Percentiles rank a stretch among this genome's conserved stretches.
These are phyloP conservation scores for Microctonus aethiopoides DNA, from an alignment of 2,888 invertebrate species.

Conservation along the genomic window DNA sequence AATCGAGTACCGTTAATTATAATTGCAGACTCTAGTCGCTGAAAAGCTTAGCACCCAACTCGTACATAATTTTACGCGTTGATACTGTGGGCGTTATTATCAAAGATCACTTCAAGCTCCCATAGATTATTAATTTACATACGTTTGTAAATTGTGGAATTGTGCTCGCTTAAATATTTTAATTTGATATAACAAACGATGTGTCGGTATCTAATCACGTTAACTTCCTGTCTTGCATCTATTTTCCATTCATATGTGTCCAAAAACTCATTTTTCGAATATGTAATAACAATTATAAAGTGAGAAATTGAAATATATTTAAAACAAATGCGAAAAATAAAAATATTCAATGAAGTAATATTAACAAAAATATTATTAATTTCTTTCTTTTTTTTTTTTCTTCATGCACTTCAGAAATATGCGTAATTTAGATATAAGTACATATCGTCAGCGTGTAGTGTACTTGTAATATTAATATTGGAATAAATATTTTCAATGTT, in stretches of 20 bases:
- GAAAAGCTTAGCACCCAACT: constrained; percentile 26
- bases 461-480: constrained; percentile 57
- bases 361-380: background rate
- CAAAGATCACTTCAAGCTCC: constrained; percentile 20
- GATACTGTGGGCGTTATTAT: constrained; percentile 18
- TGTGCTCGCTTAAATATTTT: background rate
- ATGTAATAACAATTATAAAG: background rate
- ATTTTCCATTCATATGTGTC: background rate
- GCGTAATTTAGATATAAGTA: constrained; percentile 54
- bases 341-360: background rate
- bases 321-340: background rate
- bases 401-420: constrained; percentile 41
- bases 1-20: constrained; percentile 9
- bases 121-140: background rate
- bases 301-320: background rate
- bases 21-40: constrained; percentile 33
- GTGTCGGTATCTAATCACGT: background rate
- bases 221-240: background rate
- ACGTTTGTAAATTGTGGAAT: background rate
- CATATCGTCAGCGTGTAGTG: constrained; percentile 59
- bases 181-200: background rate
- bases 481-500: constrained; percentile 60
- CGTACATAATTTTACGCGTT: constrained; percentile 10
- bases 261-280: background rate
- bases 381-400: constrained; percentile 16